Base-by-base conservation (phyloP, 2,113 vertebrate species). In the Sapayoa aenigma region DNA sequence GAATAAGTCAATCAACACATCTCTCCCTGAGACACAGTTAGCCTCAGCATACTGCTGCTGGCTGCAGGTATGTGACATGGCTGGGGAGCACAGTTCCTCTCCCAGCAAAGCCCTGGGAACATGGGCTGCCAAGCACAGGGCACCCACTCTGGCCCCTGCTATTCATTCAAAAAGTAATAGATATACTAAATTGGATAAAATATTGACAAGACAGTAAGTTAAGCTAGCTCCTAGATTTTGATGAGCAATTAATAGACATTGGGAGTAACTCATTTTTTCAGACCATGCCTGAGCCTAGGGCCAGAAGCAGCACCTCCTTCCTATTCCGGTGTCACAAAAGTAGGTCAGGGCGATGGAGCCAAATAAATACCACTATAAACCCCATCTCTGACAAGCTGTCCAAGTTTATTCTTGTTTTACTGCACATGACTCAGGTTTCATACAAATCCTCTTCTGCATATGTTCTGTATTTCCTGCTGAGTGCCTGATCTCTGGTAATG, bases 351-450 rank as follows among this genome's bases (percentile, higher is more conserved):
- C 1, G 6, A 73, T 4, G 5, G 24, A 42, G 33, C 71, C 71
- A 93, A 83, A 83, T 16, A 90, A 78, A 89, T 62, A 79, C 14
- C 14, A 21, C 21, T 47, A 68, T 49, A 93, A 87, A 89, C 79
- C 46, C 27, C 46, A 66, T 53, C 42, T 46, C 37, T 66, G 67
- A 73, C 78, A 94, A 89, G 58, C 62, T 85, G 62, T 25, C 87
- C 91, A 87, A 77, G 74, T 94, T 85, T 23, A 33, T 85, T 91
- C 89, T 91, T 95, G 78, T 77, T 94, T 90, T 87, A 87, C 55
- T 95, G 87, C 84, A 73, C 23, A 53, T 87, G 87, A 63, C 67
- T 87, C 82, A 85, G 67, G 67, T 85, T 94, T 83, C 93, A 87
- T 83, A n/a, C 53, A 91, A 86, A 91, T 69, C 58, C 84, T 76